Evolutionary conservation across 92 coral and sea anemone species (phyloP).

Genomic region (Anthopleura xanthogrammica): DNA sequence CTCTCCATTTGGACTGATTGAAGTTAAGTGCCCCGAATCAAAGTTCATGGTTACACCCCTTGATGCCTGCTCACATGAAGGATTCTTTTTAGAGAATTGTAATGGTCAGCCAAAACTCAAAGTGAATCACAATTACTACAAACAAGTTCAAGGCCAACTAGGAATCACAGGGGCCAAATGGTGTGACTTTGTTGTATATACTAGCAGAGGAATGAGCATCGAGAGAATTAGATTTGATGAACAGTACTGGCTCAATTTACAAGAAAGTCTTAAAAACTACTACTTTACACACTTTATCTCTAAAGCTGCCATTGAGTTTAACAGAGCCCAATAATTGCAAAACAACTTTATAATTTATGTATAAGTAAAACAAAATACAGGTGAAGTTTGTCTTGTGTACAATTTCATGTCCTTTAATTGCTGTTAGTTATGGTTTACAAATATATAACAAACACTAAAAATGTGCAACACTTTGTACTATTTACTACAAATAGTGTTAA

Average conservation of each 20-base stretch:
- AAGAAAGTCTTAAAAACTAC: constrained; percentile 4
- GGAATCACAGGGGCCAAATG: constrained; percentile 59
- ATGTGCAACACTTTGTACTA: too few species aligned
- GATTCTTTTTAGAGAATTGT: too few species aligned
- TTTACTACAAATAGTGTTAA: too few species aligned
- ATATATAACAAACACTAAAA: too few species aligned
- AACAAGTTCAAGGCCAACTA: constrained; percentile 64
- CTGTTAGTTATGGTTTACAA: too few species aligned
- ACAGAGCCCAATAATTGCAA: too few species aligned
- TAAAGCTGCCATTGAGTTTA: constrained; percentile 24
- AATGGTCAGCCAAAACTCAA: constrained; percentile 45
- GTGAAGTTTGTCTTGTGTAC: too few species aligned
- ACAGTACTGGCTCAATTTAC: too few species aligned
- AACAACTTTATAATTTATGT: too few species aligned
- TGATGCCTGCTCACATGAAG: constrained; percentile 51
- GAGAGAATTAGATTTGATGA: constrained; percentile 41
- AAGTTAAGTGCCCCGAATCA: constrained; percentile 59
- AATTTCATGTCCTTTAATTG: too few species aligned
- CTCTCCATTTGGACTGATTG: constrained; percentile 53
- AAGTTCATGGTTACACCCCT: constrained; percentile 57
- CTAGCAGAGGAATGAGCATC: constrained; percentile 56
- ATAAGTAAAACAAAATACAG: too few species aligned
- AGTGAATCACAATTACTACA: constrained; percentile 37
- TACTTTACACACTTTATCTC: constrained; percentile 30
- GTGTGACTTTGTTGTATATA: constrained; percentile 18